Conservation (phyloP, 2,888 invertebrate species). For the Chalcosyrphus nemorum region DNA sequence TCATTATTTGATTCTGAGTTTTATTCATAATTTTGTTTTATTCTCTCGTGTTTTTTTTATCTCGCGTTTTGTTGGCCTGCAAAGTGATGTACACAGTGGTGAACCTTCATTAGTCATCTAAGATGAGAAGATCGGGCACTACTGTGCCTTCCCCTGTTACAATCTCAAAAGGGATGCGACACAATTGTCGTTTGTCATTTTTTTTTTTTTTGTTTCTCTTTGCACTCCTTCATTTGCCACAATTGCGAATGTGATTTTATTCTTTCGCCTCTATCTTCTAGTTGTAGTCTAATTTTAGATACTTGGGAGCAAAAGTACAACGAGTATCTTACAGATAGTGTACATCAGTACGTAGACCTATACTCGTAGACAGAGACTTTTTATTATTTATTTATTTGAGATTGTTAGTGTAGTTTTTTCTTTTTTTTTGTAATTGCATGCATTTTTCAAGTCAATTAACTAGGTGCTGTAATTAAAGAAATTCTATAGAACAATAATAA, state of each 20-base stretch:
- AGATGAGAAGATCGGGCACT: neutral
- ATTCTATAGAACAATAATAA: slow-evolving; percentile 24
- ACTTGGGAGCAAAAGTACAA: slow-evolving; percentile 62
- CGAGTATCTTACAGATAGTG: slow-evolving; percentile 58
- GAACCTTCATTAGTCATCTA: slow-evolving; percentile 62
- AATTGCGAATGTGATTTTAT: slow-evolving; percentile 58
- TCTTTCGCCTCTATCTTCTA: slow-evolving; percentile 11
- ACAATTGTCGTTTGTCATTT: slow-evolving; percentile 55
- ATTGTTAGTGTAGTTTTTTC: neutral
- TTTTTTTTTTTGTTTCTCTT: slow-evolving; percentile 18
- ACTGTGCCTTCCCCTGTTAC: neutral
- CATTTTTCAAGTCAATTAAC: slow-evolving; percentile 49
- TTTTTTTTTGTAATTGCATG: slow-evolving; percentile 10
- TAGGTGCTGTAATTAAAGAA: slow-evolving; percentile 44
- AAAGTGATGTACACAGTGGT: slow-evolving; percentile 24
- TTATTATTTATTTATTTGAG: neutral
- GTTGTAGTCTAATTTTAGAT: slow-evolving; percentile 50
- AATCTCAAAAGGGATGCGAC: slow-evolving; percentile 54
- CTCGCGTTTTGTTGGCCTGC: slow-evolving; percentile 51
- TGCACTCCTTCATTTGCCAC: slow-evolving; percentile 51
- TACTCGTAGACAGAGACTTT: slow-evolving; percentile 41
- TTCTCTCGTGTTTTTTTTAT: neutral
- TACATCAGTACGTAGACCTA: slow-evolving; percentile 46
- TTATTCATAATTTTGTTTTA: slow-evolving; percentile 16
- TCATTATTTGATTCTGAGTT: slow-evolving; percentile 48